Conservation (phyloP, 2,797 vertebrate genomes). For the Diglossa cyanea region DNA sequence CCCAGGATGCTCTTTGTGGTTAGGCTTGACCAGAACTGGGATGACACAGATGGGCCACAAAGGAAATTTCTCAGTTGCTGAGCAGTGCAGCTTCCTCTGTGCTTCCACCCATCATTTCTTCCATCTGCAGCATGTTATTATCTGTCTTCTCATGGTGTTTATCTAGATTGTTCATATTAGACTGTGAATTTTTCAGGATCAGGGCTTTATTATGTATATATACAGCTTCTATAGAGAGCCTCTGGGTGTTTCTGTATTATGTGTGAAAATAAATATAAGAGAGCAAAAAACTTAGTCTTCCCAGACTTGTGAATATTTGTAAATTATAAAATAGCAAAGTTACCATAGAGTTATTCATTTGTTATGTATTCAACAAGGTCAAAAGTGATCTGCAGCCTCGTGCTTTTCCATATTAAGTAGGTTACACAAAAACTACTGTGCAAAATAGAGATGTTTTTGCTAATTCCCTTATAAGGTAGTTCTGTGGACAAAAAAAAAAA, state of each 20-base stretch:
- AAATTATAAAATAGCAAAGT: background rate
- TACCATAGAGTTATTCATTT: background rate
- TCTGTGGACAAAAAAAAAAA: background rate
- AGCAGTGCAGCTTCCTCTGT: background rate
- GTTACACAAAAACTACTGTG: background rate
- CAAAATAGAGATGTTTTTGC: background rate
- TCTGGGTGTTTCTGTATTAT: background rate
- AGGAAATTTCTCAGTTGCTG: rapidly evolving
- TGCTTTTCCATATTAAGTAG: background rate
- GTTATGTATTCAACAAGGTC: background rate
- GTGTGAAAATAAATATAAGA: background rate
- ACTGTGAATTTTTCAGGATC: background rate
- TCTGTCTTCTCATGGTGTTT: background rate
- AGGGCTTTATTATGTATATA: background rate
- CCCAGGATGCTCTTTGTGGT: background rate
- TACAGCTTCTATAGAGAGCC: background rate
- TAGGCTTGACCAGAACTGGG: background rate
- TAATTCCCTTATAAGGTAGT: background rate
- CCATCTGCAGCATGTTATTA: background rate
- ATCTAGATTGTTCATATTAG: background rate
- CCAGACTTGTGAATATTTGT: background rate
- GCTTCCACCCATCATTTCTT: background rate
- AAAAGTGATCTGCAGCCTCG: background rate
- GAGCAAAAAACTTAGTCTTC: background rate
- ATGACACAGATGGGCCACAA: background rate